Evolutionary conservation across 2,797 vertebrate genomes (phyloP).

Genomic region (Spinus olivaceus): DNA sequence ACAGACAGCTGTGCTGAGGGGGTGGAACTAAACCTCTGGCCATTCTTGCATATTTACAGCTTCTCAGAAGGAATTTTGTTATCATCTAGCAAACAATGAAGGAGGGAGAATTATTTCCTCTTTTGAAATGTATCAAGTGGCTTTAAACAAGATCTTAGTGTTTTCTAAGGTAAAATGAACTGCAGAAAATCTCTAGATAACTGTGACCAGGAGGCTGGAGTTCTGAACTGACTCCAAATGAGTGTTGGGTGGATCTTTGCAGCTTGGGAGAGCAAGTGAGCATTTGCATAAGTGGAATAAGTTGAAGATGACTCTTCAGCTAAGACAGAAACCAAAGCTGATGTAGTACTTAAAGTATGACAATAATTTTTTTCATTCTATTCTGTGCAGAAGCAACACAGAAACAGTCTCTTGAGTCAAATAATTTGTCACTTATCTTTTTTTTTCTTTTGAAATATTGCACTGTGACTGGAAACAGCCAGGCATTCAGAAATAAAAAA

Average conservation of each 20-base stretch:
- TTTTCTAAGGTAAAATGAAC: neutral
- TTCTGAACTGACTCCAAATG: neutral
- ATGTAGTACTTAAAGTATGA: constrained; percentile 10
- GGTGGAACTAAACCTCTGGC: constrained; percentile 21
- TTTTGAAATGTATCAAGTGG: neutral
- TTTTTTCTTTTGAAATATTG: neutral
- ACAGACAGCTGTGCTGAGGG: constrained; percentile 57
- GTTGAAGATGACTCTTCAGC: neutral
- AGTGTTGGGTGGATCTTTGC: neutral
- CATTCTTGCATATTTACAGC: neutral
- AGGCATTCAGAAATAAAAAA: neutral
- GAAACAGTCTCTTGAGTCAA: neutral
- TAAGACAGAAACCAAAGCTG: constrained; percentile 13
- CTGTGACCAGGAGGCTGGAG: neutral
- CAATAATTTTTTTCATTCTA: neutral
- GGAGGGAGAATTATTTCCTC: neutral
- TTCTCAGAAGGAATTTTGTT: neutral
- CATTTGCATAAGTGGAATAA: neutral
- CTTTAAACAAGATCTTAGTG: neutral
- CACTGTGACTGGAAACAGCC: neutral
- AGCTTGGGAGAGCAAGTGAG: neutral
- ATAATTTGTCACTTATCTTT: neutral
- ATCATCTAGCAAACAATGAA: neutral
- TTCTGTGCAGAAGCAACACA: neutral
- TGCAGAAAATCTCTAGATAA: neutral